Conservation (phyloP, 1,140 invertebrate genomes). For the Charaxes varanes region DNA sequence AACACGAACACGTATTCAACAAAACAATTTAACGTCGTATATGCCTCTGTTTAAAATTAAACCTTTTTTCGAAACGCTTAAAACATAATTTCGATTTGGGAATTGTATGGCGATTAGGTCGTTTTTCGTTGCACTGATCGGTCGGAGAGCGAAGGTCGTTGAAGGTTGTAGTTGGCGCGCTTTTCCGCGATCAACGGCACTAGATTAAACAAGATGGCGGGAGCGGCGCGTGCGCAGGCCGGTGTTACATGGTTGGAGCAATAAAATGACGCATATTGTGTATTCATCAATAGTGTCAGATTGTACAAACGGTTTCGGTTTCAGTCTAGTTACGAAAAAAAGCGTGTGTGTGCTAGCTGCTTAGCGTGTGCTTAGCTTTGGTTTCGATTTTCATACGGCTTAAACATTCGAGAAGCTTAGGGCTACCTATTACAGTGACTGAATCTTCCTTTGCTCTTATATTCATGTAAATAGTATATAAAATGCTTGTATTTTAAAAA, state of each 20-base stretch:
- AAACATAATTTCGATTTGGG: slow-evolving; percentile 1
- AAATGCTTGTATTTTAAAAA: no score
- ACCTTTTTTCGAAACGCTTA: slow-evolving; percentile 3
- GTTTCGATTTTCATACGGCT: no score
- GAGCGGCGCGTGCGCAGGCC: slow-evolving; percentile 62
- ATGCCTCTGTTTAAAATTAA: slow-evolving; percentile 13
- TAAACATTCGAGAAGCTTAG: no score
- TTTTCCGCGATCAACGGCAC: slow-evolving; percentile 71
- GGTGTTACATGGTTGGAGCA: slow-evolving; percentile 34
- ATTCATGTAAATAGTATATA: no score
- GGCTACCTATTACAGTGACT: no score
- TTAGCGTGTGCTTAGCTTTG: no score
- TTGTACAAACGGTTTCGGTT: no score
- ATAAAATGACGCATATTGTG: slow-evolving; percentile 41
- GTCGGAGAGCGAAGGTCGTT: slow-evolving; percentile 71
- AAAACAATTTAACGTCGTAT: background rate
- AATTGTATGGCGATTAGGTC: slow-evolving; percentile 19
- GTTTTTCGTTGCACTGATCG: slow-evolving; percentile 33
- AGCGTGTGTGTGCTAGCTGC: no score
- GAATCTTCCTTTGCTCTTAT: no score
- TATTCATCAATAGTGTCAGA: no score
- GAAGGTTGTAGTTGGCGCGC: slow-evolving; percentile 63
- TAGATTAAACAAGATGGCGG: slow-evolving; percentile 70
- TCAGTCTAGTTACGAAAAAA: no score
- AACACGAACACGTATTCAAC: slow-evolving; percentile 13